These are phyloP conservation scores for Chloroceryle aenea DNA, from an alignment of 2,113 vertebrate genomes.

Conservation along the genomic window DNA sequence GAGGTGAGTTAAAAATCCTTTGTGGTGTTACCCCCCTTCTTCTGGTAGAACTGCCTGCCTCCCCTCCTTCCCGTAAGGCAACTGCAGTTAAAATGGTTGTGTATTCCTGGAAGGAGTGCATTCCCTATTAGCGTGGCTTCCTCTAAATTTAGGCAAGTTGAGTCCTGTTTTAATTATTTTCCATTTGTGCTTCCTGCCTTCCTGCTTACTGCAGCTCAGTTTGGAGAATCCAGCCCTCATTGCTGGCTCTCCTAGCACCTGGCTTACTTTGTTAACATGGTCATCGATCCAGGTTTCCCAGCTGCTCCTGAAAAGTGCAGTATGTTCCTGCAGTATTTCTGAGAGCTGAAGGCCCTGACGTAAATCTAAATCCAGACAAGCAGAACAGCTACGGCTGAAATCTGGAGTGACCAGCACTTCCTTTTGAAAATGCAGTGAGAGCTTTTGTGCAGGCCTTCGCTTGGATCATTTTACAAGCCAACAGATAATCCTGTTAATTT, in stretches of 20 bases:
- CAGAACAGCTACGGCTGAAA: neutral
- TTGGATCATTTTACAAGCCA: neutral
- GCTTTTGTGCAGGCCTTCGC: neutral
- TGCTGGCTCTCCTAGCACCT: neutral
- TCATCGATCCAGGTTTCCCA: neutral
- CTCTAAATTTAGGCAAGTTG: neutral
- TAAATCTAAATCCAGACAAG: neutral
- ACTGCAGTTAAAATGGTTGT: neutral
- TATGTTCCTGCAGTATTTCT: neutral
- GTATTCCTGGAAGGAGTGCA: constrained; percentile 39
- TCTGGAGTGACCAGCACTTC: neutral
- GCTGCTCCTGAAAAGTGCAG: neutral
- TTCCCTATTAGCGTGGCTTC: neutral
- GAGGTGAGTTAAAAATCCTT: constrained; percentile 84
- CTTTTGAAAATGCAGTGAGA: neutral
- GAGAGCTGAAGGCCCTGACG: neutral
- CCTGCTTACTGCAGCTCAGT: constrained; percentile 1
- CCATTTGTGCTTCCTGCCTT: constrained; percentile 54
- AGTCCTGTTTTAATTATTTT: constrained; percentile 45
- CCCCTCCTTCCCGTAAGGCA: neutral
- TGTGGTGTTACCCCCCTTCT: neutral
- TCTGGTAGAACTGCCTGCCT: neutral
- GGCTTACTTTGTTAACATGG: neutral
- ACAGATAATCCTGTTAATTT: neutral
- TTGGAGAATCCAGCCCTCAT: constrained; percentile 14